Base-by-base conservation (phyloP, 2,113 vertebrate genomes). In the Cyprinodon tularosa region DNA sequence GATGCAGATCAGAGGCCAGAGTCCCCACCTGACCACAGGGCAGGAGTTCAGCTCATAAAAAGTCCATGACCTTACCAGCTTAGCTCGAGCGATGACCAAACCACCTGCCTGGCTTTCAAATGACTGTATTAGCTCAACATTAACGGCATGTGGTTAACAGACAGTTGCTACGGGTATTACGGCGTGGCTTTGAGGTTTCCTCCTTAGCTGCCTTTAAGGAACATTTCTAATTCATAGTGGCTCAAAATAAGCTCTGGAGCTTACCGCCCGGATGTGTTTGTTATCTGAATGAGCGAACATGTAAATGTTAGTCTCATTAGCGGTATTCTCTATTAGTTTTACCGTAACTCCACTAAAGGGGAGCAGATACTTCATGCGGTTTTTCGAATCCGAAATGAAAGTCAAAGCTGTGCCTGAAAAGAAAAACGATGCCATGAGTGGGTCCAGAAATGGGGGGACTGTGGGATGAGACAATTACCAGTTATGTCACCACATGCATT, bases 401-500 rank as follows among this genome's bases (percentile, higher is more conserved):
- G 50, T 57, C 50, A 20, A 76, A 86, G 69, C 77, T 83, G 84
- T 82, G 77, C 77, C 75, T 88, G 80, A 71, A 90, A 88, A 84
- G 80, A 64, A 65, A 84, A 89, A 78, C 38, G 78, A 50, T 80
- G 74, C 85, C 78, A 86, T 82, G 76, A 74, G 75, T 66, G 77
- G 82, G 84, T 72, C 83, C 80, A 90, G 86, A 85, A 85, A 87
- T 76, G 87, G 83, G 84, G 29, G 81, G 81, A 86, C 84, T 89
- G 87, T 77, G 90, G 93, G 90, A 92, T 89, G 88, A 90, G 91
- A 93, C 92, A 87, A 91, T 95, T 90, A 87, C 85, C 81, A 85
- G 87, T 93, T 92, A 92, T 92, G 91, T 93, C 92, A 93, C 88
- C 88, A 40, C 90, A 86, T 76, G 81, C 90, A 91, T 93, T 92